A percentile compares a stretch with the other conserved stretches of the same genome.
Conservation (phyloP, 2,113 vertebrate genomes). For the Accipiter virgatus region DNA sequence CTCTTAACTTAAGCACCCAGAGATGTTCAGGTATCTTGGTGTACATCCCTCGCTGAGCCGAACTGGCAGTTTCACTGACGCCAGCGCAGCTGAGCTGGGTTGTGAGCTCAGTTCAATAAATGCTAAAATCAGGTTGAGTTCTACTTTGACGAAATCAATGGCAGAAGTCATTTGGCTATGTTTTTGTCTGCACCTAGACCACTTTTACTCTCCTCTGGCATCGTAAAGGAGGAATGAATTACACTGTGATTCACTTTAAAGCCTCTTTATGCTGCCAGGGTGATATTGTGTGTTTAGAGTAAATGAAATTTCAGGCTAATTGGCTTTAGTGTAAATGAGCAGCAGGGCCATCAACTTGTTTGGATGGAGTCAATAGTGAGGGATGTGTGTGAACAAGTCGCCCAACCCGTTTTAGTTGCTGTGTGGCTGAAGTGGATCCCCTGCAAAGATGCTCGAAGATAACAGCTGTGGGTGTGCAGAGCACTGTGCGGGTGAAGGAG, state of each 20-base stretch:
- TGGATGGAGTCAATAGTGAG: background rate
- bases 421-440: background rate
- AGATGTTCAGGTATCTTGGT: background rate
- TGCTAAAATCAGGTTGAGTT: background rate
- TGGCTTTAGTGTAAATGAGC: background rate
- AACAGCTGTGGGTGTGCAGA: background rate
- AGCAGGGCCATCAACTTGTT: background rate
- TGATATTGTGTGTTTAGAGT: background rate
- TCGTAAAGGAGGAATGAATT: background rate
- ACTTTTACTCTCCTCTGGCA: background rate
- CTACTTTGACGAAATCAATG: background rate
- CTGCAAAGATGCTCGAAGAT: background rate
- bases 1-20: background rate
- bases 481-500: accelerated
- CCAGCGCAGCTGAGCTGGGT: background rate
- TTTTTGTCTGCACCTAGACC: background rate
- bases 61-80: background rate
- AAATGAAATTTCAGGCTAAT: slow-evolving; percentile 9
- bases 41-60: background rate
- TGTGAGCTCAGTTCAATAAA: background rate
- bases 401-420: background rate
- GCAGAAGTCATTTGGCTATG: background rate
- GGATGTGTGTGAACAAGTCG: accelerated
- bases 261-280: background rate
- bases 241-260: background rate